Evolutionary conservation across 2,888 invertebrate genomes (phyloP).

Genomic region (Allacma fusca): DNA sequence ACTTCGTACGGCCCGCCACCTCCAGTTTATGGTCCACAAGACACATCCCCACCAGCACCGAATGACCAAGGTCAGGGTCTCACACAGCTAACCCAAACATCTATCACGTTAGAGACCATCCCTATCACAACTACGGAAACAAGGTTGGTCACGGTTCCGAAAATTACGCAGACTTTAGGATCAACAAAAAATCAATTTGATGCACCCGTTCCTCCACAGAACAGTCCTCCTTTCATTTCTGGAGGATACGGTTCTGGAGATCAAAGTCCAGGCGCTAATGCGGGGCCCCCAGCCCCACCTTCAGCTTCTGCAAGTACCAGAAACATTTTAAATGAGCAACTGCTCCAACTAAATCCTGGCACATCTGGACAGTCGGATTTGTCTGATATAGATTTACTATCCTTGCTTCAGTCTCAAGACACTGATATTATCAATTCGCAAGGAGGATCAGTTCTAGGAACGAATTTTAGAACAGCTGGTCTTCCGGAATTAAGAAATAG

Average conservation of each 20-base stretch:
- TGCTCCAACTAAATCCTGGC: conserved; percentile 21
- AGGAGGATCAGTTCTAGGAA: not conserved
- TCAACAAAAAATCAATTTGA: not conserved
- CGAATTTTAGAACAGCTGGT: not conserved
- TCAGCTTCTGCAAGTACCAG: not conserved
- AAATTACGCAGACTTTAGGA: conserved; percentile 44
- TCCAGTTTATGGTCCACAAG: conserved; percentile 26
- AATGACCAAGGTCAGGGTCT: not conserved
- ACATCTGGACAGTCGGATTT: not conserved
- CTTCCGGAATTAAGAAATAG: not conserved
- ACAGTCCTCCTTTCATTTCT: not conserved
- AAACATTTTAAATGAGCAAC: conserved; percentile 36
- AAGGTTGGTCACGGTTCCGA: conserved; percentile 47
- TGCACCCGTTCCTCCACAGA: not conserved
- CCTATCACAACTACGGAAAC: conserved; percentile 48
- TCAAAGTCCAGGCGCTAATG: not conserved
- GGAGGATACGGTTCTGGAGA: not conserved
- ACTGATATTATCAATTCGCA: not conserved
- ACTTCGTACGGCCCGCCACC: conserved; percentile 8
- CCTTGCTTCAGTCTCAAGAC: conserved; percentile 5
- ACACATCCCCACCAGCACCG: conserved; percentile 1
- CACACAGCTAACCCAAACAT: conserved; percentile 38
- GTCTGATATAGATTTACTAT: conserved; percentile 28
- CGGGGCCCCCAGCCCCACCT: conserved; percentile 18
- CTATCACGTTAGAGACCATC: conserved; percentile 48